A percentile compares a stretch with the other conserved stretches of the same genome.
Conservation (phyloP, 2,797 vertebrate species). For the Darevskia nairensis region DNA sequence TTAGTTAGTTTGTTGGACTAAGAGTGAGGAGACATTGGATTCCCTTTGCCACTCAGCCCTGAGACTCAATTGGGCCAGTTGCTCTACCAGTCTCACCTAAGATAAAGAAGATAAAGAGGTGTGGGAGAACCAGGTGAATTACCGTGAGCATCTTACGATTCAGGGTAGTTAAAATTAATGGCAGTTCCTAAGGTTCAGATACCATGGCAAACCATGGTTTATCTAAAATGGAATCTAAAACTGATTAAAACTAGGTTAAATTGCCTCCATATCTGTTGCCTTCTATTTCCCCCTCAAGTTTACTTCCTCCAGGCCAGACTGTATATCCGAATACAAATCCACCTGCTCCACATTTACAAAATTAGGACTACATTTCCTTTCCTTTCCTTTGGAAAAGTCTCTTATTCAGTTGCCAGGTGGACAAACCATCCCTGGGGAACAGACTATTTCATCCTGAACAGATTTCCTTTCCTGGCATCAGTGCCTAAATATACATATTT, state of each 20-base stretch:
- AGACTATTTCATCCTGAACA: neutral
- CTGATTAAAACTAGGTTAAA: no score
- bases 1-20: neutral
- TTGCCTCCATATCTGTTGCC: neutral
- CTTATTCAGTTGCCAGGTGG: neutral
- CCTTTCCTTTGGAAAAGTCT: neutral
- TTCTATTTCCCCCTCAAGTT: neutral
- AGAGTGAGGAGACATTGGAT: neutral
- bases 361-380: neutral
- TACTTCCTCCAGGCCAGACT: neutral
- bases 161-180: no score
- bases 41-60: neutral
- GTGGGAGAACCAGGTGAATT: no score
- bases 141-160: no score
- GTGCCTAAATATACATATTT: neutral
- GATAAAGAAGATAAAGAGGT: no score
- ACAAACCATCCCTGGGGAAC: neutral
- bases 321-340: neutral
- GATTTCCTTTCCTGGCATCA: neutral
- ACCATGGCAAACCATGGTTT: no score
- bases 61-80: neutral
- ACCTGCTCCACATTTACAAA: neutral
- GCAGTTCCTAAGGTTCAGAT: no score
- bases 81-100: no score
- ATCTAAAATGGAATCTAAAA: no score